A percentile compares a stretch with the other conserved stretches of the same genome.
These are phyloP conservation scores for Drosophila sechellia DNA, from an alignment of 1,140 invertebrate species.

Conservation along the genomic window DNA sequence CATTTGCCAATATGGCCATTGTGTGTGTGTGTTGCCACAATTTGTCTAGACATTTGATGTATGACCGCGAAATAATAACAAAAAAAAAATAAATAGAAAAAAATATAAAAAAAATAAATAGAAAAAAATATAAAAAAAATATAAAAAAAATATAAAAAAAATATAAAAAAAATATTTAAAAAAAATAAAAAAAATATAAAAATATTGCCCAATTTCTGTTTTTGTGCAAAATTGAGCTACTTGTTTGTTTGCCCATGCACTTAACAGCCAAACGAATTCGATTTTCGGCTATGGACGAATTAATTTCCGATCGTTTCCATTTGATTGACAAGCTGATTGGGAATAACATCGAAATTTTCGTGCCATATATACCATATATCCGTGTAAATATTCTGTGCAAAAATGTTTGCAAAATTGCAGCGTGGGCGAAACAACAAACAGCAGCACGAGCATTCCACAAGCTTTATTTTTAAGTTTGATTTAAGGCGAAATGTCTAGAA, in stretches of 20 bases:
- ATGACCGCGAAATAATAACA: conserved; percentile 33
- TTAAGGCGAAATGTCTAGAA: conserved; percentile 71
- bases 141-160: too few relatives aligned
- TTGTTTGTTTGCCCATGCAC: conserved; percentile 38
- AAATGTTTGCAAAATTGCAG: not conserved
- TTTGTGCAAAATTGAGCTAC: conserved; percentile 14
- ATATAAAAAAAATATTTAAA: too few relatives aligned
- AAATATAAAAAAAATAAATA: not conserved
- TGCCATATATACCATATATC: conserved; percentile 20
- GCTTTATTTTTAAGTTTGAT: conserved; percentile 66
- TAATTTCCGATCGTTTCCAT: conserved; percentile 6
- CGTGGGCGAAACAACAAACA: conserved; percentile 24
- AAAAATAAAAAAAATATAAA: not conserved
- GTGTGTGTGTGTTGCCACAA: conserved; percentile 26
- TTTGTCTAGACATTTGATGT: conserved; percentile 67
- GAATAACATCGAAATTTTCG: conserved; percentile 5
- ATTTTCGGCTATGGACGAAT: conserved; percentile 13
- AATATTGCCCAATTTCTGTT: not conserved
- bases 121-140: not conserved
- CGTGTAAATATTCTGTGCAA: conserved; percentile 15
- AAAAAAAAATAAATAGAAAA: too few relatives aligned
- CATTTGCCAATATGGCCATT: conserved; percentile 5
- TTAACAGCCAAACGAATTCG: conserved; percentile 1
- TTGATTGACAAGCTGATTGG: conserved; percentile 39
- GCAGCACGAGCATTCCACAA: conserved; percentile 39